A percentile compares a stretch with the other conserved stretches of the same genome.
phyloP scores from a whole-genome alignment of 2,888 invertebrate species.

The Lepidocyrtinus sp. region DNA sequence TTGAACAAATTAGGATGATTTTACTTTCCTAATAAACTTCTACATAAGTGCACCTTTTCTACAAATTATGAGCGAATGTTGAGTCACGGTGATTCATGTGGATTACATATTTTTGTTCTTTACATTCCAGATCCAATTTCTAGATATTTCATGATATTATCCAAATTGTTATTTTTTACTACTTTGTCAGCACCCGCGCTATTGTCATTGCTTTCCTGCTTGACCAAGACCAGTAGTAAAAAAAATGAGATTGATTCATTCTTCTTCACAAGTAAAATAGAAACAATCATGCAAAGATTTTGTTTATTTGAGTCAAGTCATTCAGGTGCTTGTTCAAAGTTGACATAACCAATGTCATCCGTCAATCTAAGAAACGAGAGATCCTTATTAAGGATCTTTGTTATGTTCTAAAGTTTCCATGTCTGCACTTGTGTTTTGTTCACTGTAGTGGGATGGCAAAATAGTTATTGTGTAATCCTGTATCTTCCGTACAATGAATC shows the following conservation, averaged over 20 bases:
- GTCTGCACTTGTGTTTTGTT: too few relatives aligned
- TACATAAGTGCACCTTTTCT: too few relatives aligned
- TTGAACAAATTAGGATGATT: too few relatives aligned
- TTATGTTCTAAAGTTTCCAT: too few relatives aligned
- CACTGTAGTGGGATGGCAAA: too few relatives aligned
- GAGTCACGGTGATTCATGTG: constrained; percentile 51
- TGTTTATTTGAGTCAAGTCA: constrained; percentile 9
- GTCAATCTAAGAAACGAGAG: constrained; percentile 51
- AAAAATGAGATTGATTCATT: constrained; percentile 19
- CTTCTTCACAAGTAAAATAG: neutral
- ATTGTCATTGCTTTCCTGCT: neutral
- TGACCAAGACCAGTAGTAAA: constrained; percentile 16
- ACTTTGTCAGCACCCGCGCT: constrained; percentile 16
- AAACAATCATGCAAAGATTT: neutral
- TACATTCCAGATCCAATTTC: neutral
- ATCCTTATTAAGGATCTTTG: too few relatives aligned
- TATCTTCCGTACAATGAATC: too few relatives aligned
- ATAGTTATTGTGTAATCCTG: too few relatives aligned
- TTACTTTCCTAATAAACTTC: too few relatives aligned
- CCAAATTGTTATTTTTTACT: constrained; percentile 18
- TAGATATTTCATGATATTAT: neutral
- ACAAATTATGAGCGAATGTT: too few relatives aligned
- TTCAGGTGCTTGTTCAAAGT: constrained; percentile 16
- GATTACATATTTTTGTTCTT: constrained; percentile 16
- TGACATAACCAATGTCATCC: constrained; percentile 55